phyloP scores from a whole-genome alignment of 2,888 invertebrate genomes.

The Galeopsomyia nigrocyanea region DNA sequence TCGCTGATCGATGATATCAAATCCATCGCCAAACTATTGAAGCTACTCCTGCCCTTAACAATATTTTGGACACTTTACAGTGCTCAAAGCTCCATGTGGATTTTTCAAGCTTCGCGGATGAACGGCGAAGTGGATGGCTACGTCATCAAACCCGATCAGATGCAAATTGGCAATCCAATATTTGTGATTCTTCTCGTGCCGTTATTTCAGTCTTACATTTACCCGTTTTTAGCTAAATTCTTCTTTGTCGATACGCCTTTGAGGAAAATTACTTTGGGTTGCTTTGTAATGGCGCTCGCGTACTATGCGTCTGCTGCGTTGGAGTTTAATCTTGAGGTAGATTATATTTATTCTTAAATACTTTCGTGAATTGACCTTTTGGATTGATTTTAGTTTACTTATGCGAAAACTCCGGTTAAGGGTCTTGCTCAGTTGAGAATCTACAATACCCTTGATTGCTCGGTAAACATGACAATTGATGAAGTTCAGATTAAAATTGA shows the following conservation, averaged over 20 bases:
- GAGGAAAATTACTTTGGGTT: conserved; percentile 89
- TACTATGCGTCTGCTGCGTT: conserved; percentile 71
- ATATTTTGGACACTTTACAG: conserved; percentile 98
- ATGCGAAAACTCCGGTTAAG: conserved; percentile 72
- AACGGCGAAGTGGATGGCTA: conserved; percentile 79
- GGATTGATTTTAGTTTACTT: conserved; percentile 72
- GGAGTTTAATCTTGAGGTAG: conserved; percentile 81
- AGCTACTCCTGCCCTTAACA: conserved; percentile 89
- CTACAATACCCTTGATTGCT: conserved; percentile 72
- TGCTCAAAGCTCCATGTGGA: conserved; percentile 95
- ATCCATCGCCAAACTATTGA: conserved; percentile 79
- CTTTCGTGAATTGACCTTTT: neutral
- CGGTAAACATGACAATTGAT: conserved; percentile 49
- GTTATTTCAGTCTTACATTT: conserved; percentile 82
- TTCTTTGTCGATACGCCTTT: conserved; percentile 81
- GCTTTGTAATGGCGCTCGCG: conserved; percentile 84
- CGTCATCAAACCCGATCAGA: conserved; percentile 90
- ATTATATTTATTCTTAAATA: no score
- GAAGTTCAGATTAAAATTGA: conserved; percentile 46
- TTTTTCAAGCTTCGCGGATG: conserved; percentile 92
- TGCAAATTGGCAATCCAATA: conserved; percentile 92
- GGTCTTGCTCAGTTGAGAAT: conserved; percentile 77
- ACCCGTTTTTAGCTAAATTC: conserved; percentile 82
- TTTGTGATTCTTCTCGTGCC: conserved; percentile 89
- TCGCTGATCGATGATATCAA: conserved; percentile 85